Conservation (phyloP, 2,113 vertebrate species). For the Rhombomys opimus region DNA sequence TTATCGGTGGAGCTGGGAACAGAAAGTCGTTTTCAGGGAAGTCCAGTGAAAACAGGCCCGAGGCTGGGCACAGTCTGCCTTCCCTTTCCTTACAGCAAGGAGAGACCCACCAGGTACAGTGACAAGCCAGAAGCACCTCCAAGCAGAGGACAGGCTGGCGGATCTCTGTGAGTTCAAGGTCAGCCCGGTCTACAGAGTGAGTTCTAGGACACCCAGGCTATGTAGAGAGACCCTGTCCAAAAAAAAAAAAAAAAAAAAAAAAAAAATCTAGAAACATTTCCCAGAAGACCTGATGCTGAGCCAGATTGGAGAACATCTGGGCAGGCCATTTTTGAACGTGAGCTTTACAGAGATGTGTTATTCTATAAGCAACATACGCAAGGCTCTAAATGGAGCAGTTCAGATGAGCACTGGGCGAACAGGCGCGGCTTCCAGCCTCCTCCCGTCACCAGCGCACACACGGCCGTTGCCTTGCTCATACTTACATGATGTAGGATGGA, state of each 20-base stretch:
- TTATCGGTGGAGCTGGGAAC: not conserved
- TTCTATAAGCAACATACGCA: not conserved
- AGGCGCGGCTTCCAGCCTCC: not conserved
- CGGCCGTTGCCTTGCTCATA: not conserved
- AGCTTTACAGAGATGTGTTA: not conserved
- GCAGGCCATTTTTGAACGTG: slow-evolving; percentile 20
- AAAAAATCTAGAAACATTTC: not conserved
- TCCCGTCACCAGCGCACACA: rapidly evolving
- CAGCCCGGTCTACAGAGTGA: not conserved
- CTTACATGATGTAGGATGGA: not conserved
- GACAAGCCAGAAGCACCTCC: not conserved
- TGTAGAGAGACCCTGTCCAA: not conserved
- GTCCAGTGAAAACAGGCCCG: not conserved
- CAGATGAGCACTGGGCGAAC: not conserved
- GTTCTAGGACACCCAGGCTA: not conserved
- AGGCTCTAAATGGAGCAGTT: not conserved
- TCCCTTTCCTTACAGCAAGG: not conserved
- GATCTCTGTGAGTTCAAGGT: not conserved
- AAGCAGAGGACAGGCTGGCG: not conserved
- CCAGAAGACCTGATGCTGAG: not conserved
- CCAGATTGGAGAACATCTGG: slow-evolving; percentile 37
- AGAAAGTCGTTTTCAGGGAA: not conserved
- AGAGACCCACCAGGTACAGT: not conserved
- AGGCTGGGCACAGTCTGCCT: not conserved
- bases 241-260: not conserved